Percentiles rank a stretch among this genome's conserved stretches.
These are phyloP conservation scores for Pseudorhombus dupliciocellatus DNA, from an alignment of 2,113 vertebrate species.

Conservation along the genomic window DNA sequence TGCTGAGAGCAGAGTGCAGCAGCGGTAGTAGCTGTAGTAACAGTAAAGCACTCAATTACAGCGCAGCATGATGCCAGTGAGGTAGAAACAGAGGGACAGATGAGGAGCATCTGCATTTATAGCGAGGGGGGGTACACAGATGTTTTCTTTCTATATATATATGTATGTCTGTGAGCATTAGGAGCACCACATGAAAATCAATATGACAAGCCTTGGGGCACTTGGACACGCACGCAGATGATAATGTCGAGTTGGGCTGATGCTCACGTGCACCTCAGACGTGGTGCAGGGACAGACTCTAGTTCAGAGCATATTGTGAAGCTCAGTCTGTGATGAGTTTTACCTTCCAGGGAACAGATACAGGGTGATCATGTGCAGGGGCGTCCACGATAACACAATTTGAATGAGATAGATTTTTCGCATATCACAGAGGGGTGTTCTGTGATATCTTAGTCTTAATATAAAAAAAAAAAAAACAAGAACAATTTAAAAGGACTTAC, in stretches of 20 bases:
- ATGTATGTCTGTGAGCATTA: constrained; percentile 5
- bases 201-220: constrained; percentile 36
- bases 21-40: constrained; percentile 62
- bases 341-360: not conserved
- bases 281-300: constrained; percentile 1
- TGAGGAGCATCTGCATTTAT: not conserved
- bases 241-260: constrained; percentile 18
- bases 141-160: not conserved
- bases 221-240: not conserved
- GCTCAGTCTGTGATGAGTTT: not conserved
- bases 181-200: constrained; percentile 39
- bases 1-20: constrained; percentile 72
- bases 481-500: too few relatives aligned
- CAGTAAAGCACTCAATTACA: constrained; percentile 53
- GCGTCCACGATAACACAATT: not conserved
- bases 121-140: not conserved
- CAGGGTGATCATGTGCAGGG: not conserved
- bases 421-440: not conserved
- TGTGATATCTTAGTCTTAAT: too few relatives aligned
- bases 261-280: constrained; percentile 7
- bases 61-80: constrained; percentile 31
- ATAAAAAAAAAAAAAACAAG: too few relatives aligned
- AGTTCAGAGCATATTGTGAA: not conserved
- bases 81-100: constrained; percentile 11
- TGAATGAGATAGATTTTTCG: too few relatives aligned